Evolutionary conservation across 2,888 invertebrate species (phyloP).

Genomic region (Hesperia comma): DNA sequence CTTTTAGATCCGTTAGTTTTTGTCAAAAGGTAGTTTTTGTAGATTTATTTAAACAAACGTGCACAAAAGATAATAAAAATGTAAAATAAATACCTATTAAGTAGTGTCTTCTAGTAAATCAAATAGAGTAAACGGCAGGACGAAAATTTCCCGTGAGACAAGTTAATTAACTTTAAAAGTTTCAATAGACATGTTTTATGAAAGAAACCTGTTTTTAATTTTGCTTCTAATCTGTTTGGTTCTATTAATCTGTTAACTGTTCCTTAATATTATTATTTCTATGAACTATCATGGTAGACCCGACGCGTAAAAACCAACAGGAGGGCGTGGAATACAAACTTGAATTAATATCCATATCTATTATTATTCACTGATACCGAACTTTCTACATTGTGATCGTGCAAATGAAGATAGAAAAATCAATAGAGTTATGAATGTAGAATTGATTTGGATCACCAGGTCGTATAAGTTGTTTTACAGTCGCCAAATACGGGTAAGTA

Average conservation of each 20-base stretch:
- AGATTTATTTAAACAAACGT: neutral
- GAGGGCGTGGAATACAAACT: constrained; percentile 3
- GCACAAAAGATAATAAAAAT: neutral
- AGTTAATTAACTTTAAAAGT: too few species aligned
- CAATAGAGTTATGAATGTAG: constrained; percentile 15
- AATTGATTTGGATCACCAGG: constrained; percentile 23
- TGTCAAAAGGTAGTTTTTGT: constrained; percentile 13
- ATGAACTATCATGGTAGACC: too few species aligned
- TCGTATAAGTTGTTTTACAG: constrained; percentile 17
- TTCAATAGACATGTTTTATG: too few species aligned
- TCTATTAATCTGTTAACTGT: neutral
- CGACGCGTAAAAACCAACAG: constrained; percentile 8
- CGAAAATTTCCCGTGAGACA: too few species aligned
- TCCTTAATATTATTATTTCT: neutral
- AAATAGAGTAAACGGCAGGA: too few species aligned
- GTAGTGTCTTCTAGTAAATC: neutral
- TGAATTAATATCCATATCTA: neutral
- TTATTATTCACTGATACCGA: constrained; percentile 7
- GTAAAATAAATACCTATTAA: neutral
- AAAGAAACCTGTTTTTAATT: too few species aligned
- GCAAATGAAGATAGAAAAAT: constrained; percentile 22
- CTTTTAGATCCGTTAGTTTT: constrained; percentile 40
- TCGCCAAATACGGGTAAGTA: constrained; percentile 15
- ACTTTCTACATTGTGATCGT: constrained; percentile 29
- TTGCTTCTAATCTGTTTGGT: too few species aligned